These are phyloP conservation scores for Pipistrellus kuhlii DNA, from an alignment of 2,797 vertebrate genomes.

Conservation along the genomic window DNA sequence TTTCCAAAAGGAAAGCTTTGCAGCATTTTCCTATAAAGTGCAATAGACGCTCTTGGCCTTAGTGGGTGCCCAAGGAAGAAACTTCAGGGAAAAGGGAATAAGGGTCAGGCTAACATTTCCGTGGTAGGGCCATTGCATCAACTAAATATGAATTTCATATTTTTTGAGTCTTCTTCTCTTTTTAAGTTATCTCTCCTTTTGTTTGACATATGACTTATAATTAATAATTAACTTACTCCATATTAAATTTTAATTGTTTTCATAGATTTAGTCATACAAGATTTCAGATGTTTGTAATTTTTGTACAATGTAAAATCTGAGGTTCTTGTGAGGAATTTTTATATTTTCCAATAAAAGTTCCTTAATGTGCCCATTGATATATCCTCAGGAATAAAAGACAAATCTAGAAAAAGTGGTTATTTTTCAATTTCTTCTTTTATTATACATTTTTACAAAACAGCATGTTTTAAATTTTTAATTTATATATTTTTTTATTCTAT, in stretches of 20 bases:
- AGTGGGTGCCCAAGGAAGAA: neutral
- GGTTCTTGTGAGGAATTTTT: neutral
- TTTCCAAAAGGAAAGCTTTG: neutral
- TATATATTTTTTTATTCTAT: neutral
- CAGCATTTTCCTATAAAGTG: neutral
- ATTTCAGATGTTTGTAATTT: neutral
- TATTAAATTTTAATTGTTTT: conserved; percentile 36
- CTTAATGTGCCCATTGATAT: neutral
- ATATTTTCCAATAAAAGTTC: neutral
- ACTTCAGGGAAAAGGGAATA: neutral
- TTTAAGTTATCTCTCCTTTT: neutral
- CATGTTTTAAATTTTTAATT: neutral
- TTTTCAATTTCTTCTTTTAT: neutral
- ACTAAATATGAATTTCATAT: neutral
- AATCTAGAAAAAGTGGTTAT: neutral
- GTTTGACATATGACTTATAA: neutral
- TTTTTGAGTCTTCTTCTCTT: neutral
- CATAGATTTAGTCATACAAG: neutral
- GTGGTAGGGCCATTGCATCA: neutral
- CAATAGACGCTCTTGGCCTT: neutral
- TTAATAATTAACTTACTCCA: neutral
- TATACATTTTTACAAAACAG: neutral
- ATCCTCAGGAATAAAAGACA: neutral
- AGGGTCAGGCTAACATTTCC: neutral
- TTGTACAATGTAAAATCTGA: neutral